Conservation (phyloP, 2,888 invertebrate genomes). For the Calameuta idolon region DNA sequence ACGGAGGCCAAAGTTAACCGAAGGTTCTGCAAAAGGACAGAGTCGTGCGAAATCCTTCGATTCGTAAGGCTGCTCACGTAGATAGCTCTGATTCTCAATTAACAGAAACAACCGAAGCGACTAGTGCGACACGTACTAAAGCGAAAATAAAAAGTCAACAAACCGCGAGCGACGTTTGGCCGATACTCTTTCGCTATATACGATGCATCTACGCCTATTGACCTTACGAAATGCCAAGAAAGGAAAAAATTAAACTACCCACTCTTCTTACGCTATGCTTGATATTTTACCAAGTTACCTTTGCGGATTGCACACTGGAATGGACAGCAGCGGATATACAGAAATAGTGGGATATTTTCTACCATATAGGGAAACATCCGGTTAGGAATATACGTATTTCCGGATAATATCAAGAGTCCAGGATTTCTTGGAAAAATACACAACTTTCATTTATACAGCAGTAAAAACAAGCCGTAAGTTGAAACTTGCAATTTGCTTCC, state of each 20-base stretch:
- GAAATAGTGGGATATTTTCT: not conserved
- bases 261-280: not conserved
- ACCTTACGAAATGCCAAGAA: conserved; percentile 33
- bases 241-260: conserved; percentile 28
- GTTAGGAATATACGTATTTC: not conserved
- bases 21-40: conserved; percentile 23
- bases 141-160: conserved; percentile 46
- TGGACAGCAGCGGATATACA: not conserved
- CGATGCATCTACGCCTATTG: conserved; percentile 28
- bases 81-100: conserved; percentile 56
- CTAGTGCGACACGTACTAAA: conserved; percentile 31
- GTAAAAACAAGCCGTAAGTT: not conserved
- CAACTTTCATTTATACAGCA: not conserved
- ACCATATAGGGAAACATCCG: not conserved
- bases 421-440: not conserved
- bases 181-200: conserved; percentile 12
- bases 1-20: not conserved
- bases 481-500: too few species aligned
- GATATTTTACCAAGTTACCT: not conserved
- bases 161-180: conserved; percentile 21
- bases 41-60: conserved; percentile 41
- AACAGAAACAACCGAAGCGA: conserved; percentile 35
- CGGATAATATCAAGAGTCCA: not conserved
- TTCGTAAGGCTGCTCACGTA: conserved; percentile 50
- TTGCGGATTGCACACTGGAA: not conserved